Conservation (phyloP, 2,797 vertebrate genomes). For the Xyrichtys novacula region DNA sequence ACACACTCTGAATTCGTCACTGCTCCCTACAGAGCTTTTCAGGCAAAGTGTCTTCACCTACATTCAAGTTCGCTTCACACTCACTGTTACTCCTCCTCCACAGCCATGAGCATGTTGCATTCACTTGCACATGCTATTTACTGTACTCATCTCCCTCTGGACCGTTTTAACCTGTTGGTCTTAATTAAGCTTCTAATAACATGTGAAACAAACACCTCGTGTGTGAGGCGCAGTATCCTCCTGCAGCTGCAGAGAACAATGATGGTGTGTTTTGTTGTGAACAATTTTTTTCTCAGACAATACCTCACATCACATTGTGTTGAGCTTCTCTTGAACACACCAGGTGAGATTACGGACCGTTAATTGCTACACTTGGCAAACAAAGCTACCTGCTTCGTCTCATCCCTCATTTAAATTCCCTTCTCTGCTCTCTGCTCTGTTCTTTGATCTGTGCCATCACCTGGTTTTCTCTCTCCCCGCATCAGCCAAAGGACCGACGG, state of each 20-base stretch:
- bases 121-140: constrained; percentile 5
- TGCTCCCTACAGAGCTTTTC: constrained; percentile 31
- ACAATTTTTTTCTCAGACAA: constrained; percentile 59
- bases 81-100: constrained; percentile 23
- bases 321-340: constrained; percentile 26
- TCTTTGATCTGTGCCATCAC: constrained; percentile 67
- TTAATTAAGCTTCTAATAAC: constrained; percentile 66
- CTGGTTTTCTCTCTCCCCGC: constrained; percentile 41
- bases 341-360: constrained; percentile 35
- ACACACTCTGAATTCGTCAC: constrained; percentile 52
- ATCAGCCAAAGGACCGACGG: constrained; percentile 50
- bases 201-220: constrained; percentile 27
- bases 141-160: constrained; percentile 35
- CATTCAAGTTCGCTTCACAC: constrained; percentile 10
- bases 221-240: constrained; percentile 32
- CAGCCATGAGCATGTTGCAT: neutral
- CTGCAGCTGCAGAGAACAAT: constrained; percentile 24
- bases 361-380: constrained; percentile 32
- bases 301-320: constrained; percentile 41
- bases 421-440: constrained; percentile 14
- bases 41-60: constrained; percentile 37
- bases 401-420: constrained; percentile 59
- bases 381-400: constrained; percentile 14
- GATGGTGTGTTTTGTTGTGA: constrained; percentile 35
- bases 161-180: constrained; percentile 58